Base-by-base conservation (phyloP, 2,113 vertebrate species). In the Platysternon megacephalum region DNA sequence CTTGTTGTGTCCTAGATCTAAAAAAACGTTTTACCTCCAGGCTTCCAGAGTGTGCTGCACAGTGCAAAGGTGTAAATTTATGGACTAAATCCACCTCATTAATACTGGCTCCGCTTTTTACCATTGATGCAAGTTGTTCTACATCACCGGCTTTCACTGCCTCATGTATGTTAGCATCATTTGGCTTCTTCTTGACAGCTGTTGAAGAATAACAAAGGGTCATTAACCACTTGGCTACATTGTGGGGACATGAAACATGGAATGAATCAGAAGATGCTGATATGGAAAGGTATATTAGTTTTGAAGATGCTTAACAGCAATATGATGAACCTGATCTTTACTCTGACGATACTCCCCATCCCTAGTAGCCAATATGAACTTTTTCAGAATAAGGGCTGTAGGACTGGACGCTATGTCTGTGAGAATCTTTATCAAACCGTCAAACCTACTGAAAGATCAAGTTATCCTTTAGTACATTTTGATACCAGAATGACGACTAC, bases 21-120 rank as follows among this genome's bases (percentile, higher is more conserved):
- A 78, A 6, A 7, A 2, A 35, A 49, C 22, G 48, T 79, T 97
- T 98, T 98, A 99, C 99, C 98, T 99, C 98, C 95, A 99, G 93
- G 87, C 98, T 98, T 92, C 98, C 99, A n/a, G 97, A 97, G 94
- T 98, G 98, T 11, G 98, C 98, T 86, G 99, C 99, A 97, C 98
- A 98, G 52, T 99, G 99, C 93, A 99, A 96, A 1, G 97, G 98
- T 51, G 97, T 98, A 91, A 99, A 98, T 76, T 98, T 98, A 93
- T 99, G 97, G 58, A 98, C 91, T 52, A 80, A 61, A 96, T 99
- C 98, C 87, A 97, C 96, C 80, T 98, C 98, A 4, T 99, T 98
- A 85, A 99, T 94, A 82, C 32, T 89, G 13, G 95, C 90, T 93
- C 98, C 98, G 19, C 35, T 89, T 79, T 96, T 96, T 87, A 98